A percentile compares a stretch with the other conserved stretches of the same genome.
Evolutionary conservation across 2,888 invertebrate species (phyloP).

Genomic region (Flexamia atlantica): DNA sequence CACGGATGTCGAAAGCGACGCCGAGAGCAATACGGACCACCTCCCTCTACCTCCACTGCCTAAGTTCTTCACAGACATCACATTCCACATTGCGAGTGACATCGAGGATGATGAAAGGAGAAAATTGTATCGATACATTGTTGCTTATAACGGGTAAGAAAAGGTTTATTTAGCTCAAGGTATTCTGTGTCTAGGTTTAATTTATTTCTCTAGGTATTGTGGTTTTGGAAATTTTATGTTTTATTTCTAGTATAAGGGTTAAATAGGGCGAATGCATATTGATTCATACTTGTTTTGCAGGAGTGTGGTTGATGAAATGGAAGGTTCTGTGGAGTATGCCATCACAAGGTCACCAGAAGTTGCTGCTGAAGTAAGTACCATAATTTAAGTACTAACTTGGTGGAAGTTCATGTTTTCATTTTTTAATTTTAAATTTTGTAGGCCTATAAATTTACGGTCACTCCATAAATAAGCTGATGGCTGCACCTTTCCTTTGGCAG

Average conservation of each 20-base stretch:
- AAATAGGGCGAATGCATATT: no score
- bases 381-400: no score
- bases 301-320: constrained; percentile 31
- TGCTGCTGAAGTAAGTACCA: constrained; percentile 32
- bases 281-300: background rate
- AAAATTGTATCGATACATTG: constrained; percentile 76
- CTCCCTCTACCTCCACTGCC: constrained; percentile 73
- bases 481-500: no score
- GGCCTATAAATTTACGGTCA: no score
- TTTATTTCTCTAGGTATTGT: no score
- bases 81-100: constrained; percentile 76
- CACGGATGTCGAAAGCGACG: constrained; percentile 73
- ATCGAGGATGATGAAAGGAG: constrained; percentile 73
- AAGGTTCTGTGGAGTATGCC: constrained; percentile 27
- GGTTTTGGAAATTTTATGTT: no score
- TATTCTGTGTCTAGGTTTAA: no score
- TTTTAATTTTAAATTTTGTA: no score
- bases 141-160: constrained; percentile 81
- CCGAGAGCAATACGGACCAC: constrained; percentile 65
- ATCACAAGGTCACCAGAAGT: background rate
- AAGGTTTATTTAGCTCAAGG: no score
- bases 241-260: no score
- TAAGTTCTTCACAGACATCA: constrained; percentile 76
- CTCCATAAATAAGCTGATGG: no score
- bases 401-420: no score